Evolutionary conservation across 2,888 invertebrate genomes (phyloP).

Genomic region (Seira ritae): DNA sequence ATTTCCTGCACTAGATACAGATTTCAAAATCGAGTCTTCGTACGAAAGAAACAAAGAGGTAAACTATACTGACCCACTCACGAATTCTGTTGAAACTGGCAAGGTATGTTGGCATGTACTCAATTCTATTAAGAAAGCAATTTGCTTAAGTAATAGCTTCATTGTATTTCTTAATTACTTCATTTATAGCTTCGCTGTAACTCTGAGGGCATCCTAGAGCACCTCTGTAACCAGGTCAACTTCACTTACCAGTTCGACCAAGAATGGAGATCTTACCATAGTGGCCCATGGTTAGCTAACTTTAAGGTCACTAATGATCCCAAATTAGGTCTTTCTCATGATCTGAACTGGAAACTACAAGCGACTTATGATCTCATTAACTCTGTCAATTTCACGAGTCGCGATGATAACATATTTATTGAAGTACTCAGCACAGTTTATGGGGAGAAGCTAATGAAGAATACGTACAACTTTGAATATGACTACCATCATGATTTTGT

Average conservation of each 20-base stretch:
- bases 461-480: constrained; percentile 34
- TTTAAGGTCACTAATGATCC: neutral
- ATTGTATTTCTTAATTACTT: no score
- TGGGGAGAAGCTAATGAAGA: neutral
- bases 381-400: neutral
- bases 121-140: no score
- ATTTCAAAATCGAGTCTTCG: neutral
- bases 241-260: neutral
- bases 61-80: neutral
- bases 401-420: constrained; percentile 7
- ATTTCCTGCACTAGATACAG: constrained; percentile 14
- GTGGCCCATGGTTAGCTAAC: constrained; percentile 14
- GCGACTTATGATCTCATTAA: neutral
- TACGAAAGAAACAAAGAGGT: neutral
- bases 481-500: no score
- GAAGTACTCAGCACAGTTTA: neutral
- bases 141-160: no score
- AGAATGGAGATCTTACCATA: neutral
- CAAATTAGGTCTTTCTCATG: neutral
- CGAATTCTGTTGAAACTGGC: neutral
- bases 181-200: neutral
- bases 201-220: neutral
- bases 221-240: constrained; percentile 28
- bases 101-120: no score
- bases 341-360: neutral